phyloP scores from a whole-genome alignment of 2,113 vertebrate genomes.

The Arvicanthis niloticus region DNA sequence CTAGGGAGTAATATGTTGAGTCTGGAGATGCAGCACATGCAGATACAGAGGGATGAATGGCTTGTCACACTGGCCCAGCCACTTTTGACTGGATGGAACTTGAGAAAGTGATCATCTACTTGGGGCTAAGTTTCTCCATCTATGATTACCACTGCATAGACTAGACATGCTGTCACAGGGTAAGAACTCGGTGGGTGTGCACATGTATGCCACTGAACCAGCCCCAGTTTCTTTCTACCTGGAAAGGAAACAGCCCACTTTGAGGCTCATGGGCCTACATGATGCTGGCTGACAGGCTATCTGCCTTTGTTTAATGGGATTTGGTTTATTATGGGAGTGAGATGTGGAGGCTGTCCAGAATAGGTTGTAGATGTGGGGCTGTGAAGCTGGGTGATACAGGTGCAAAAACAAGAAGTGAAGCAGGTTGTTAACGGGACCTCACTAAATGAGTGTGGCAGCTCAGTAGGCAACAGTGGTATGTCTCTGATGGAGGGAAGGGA shows the following conservation, averaged over 20 bases:
- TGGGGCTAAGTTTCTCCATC: not conserved
- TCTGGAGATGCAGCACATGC: not conserved
- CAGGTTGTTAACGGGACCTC: not conserved
- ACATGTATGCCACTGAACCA: not conserved
- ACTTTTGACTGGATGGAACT: not conserved
- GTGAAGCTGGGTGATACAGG: slow-evolving; percentile 50
- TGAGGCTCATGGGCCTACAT: not conserved
- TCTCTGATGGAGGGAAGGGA: not conserved
- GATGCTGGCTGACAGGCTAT: not conserved
- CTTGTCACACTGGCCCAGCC: not conserved
- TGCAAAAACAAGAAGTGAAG: not conserved
- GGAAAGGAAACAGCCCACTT: not conserved
- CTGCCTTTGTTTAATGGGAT: not conserved
- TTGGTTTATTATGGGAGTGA: not conserved
- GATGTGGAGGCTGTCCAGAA: not conserved
- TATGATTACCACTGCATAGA: not conserved
- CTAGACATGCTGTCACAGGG: not conserved
- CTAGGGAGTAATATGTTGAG: not conserved
- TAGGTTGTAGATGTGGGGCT: not conserved
- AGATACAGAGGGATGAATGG: not conserved
- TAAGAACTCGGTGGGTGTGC: not conserved
- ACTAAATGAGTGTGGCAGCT: not conserved
- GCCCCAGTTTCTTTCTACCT: not conserved
- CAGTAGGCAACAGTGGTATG: not conserved
- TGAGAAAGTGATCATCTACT: not conserved